Percentiles rank a stretch among this genome's conserved stretches.
These are phyloP conservation scores for Scopus umbretta DNA, from an alignment of 2,113 vertebrate genomes.

Conservation along the genomic window DNA sequence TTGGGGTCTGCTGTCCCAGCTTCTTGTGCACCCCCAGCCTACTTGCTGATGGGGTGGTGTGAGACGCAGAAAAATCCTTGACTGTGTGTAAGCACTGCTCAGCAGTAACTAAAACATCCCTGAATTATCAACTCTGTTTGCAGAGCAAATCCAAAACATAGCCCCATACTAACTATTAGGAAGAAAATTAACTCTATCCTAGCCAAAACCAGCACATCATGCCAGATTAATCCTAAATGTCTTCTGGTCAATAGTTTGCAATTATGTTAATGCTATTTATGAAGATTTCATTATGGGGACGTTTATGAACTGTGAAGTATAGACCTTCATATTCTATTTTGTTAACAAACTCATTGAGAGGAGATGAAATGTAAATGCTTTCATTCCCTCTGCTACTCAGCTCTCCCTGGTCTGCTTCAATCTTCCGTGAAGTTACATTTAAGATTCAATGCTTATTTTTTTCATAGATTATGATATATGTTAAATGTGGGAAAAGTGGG, in stretches of 20 bases:
- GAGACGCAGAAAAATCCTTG: too few relatives aligned
- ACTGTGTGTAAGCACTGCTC: too few relatives aligned
- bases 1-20: too few relatives aligned
- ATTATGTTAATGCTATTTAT: neutral
- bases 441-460: neutral
- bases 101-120: too few relatives aligned
- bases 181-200: too few relatives aligned
- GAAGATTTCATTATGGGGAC: neutral
- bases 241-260: neutral
- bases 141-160: too few relatives aligned
- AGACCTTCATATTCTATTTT: neutral
- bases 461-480: neutral
- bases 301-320: neutral
- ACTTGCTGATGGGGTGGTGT: too few relatives aligned
- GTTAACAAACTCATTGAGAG: neutral
- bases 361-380: neutral
- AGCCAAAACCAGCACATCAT: neutral
- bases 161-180: too few relatives aligned
- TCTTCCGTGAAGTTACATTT: neutral
- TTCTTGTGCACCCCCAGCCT: too few relatives aligned
- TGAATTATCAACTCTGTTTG: too few relatives aligned
- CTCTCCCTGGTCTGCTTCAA: neutral
- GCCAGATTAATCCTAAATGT: neutral
- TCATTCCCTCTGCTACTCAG: neutral
- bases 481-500: neutral